Evolutionary conservation across 2,888 invertebrate genomes (phyloP).

Genomic region (Nyleta sp.): DNA sequence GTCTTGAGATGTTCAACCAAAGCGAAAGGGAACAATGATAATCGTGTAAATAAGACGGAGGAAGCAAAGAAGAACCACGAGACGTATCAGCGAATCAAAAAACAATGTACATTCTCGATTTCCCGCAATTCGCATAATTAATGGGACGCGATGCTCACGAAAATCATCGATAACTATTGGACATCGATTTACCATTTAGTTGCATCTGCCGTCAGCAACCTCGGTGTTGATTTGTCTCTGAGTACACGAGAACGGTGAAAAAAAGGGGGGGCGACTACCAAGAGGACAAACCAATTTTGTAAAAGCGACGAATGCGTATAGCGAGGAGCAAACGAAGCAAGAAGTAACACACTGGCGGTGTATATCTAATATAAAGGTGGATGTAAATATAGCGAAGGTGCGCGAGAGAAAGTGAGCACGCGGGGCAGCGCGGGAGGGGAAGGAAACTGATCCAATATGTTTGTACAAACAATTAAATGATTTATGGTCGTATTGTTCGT

Average conservation of each 20-base stretch:
- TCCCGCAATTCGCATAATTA: slow-evolving; percentile 47
- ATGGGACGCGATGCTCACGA: slow-evolving; percentile 47
- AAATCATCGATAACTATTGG: slow-evolving; percentile 53
- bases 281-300: slow-evolving; percentile 49
- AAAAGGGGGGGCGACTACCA: not conserved
- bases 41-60: slow-evolving; percentile 55
- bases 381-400: slow-evolving; percentile 70
- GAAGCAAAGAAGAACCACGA: slow-evolving; percentile 41
- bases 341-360: slow-evolving; percentile 27
- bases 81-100: slow-evolving; percentile 66
- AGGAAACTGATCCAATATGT: slow-evolving; percentile 69
- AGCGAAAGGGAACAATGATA: slow-evolving; percentile 47
- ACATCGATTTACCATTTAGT: slow-evolving; percentile 53
- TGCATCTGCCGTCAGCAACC: slow-evolving; percentile 36
- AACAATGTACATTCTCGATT: slow-evolving; percentile 46
- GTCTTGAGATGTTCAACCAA: slow-evolving; percentile 64
- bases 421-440: no score
- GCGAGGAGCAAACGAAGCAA: not conserved
- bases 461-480: slow-evolving; percentile 64
- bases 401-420: slow-evolving; percentile 44
- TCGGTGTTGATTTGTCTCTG: slow-evolving; percentile 51
- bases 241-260: slow-evolving; percentile 25
- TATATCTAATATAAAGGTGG: slow-evolving; percentile 47
- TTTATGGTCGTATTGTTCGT: slow-evolving; percentile 64
- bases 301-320: slow-evolving; percentile 32